Base-by-base conservation (phyloP, 2,113 vertebrate species). In the Cygnus buccinator region DNA sequence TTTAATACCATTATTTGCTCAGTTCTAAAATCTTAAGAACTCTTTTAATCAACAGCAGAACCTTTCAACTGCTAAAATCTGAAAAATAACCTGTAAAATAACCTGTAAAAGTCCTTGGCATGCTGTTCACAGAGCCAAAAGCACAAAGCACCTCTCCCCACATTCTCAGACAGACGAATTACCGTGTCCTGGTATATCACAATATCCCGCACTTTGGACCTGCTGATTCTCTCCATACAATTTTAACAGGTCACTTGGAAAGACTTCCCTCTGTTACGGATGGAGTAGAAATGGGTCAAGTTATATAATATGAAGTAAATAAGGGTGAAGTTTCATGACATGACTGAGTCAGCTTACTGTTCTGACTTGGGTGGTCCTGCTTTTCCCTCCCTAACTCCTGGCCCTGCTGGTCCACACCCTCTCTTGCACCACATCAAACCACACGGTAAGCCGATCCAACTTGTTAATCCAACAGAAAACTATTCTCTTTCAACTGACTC, bases 401-500 rank as follows among this genome's bases (percentile, higher is more conserved):
- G 87, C 70, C 52, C 70, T 89, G 80, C 76, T 57, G 29, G 54
- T 79, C 89, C 94, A 95, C 94, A 79, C 94, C 94, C 95, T 95
- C 66, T 95, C 91, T 97, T 95, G 90, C 87, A 96, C 91, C 93
- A 97, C 94, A 95, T 95, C 87, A 95, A 96, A 96, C 91, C 62
- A 41, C 84, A 87, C 4, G 1, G 77, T 57, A 84, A 87, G 2
- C 70, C 2, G 41, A 97, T 87, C 84, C 87, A 93, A 79, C 87
- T 89, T 44, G 94, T 87, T 94, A 94, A 94, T 79, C 84, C 91
- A 79, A 93, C 74, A 87, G 87, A 95, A 94, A 89, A 83, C 62
- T 78, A 19, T 50, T 93, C 70, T 94, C 70, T 84, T 84, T 61
- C 48, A 75, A 92, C 57, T 95, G 91, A 95, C 81, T 97, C 93